Evolutionary conservation across 2,888 invertebrate species (phyloP), one percentile per base, ranked within the genome.

Genomic region (Leptarthrus brevirostris): DNA sequence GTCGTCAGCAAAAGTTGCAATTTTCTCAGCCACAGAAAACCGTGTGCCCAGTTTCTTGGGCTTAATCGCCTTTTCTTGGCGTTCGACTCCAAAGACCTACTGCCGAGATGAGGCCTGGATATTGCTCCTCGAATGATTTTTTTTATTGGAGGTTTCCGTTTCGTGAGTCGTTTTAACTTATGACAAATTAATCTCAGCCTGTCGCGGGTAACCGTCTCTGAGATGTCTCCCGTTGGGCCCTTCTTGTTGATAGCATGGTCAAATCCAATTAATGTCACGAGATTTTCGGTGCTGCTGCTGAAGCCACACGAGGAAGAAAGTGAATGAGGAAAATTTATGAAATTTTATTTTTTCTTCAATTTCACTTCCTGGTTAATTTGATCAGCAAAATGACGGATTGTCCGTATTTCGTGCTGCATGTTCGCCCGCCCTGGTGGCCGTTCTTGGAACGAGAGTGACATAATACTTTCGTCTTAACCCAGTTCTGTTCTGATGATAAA

Each of bases 241-340:
- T 52, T 69, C 58, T 58, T 72, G 72, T 56, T 72, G 72, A 72
- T 72, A 72, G 72, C 56, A 72, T 72, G 56, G 72, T 72, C 72
- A 72, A 58, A 30, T 72, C 56, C 72, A 72, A 72, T 72, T 72
- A 72, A 47, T 72, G 72, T 58, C 72, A 72, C 24, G 44, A 72
- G n/a, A 49, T 52, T 69, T 69, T 69, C 30, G 10, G 1, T 2
- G 14, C 40, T 40, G 12, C n/a, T 30, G 24, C 5, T 54, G 14
- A 3, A 24, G 44, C 64, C 64, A 64, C 40, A 44, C 44, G 44
- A 69, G 52, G 69, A 69, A 69, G 69, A 69, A 69, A 69, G 69
- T 69, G 69, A 69, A 69, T 69, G 69, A 69, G 52, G 69, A 20
- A 52, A 69, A 69, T 69, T 52, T 52, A 34, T 44, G 52, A 52